Percentiles rank a stretch among this genome's conserved stretches.
Evolutionary conservation across 1,140 invertebrate genomes (phyloP).

Genomic region (Drosophila bocqueti): DNA sequence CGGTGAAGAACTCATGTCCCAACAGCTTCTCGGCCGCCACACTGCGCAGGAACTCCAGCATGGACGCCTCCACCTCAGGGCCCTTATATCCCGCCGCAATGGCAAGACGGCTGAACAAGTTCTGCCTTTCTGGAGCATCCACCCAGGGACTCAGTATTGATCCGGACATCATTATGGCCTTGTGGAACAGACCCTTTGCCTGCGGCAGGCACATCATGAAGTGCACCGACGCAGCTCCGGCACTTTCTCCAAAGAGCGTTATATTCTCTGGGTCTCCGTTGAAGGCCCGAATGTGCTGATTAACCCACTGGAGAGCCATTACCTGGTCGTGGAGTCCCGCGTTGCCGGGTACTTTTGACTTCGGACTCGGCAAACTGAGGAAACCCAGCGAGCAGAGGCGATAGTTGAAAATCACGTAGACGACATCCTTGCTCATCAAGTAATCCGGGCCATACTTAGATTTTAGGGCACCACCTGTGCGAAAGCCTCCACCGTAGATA

Average conservation of each 20-base stretch:
- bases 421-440: conserved; percentile 87
- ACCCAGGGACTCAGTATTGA: conserved; percentile 85
- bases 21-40: conserved; percentile 87
- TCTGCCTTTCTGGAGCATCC: conserved; percentile 11
- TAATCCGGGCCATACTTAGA: conserved; percentile 87
- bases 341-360: conserved; percentile 85
- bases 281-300: conserved; percentile 72
- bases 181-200: conserved; percentile 86
- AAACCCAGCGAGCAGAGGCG: conserved; percentile 89
- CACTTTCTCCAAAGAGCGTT: conserved; percentile 83
- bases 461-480: conserved; percentile 84
- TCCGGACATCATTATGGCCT: conserved; percentile 87
- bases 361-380: conserved; percentile 85
- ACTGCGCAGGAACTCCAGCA: conserved; percentile 85
- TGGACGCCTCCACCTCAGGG: conserved; percentile 57
- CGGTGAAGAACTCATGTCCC: conserved; percentile 42
- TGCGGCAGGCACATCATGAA: conserved; percentile 71
- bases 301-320: conserved; percentile 81
- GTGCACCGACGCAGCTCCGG: conserved; percentile 73
- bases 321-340: conserved; percentile 86
- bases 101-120: conserved; percentile 51
- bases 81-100: conserved; percentile 57
- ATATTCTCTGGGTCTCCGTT: conserved; percentile 72
- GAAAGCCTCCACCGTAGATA: conserved; percentile 90
- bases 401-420: conserved; percentile 90